These are phyloP conservation scores for Pseudoatta argentina DNA, from an alignment of 1,140 invertebrate genomes.

Conservation along the genomic window DNA sequence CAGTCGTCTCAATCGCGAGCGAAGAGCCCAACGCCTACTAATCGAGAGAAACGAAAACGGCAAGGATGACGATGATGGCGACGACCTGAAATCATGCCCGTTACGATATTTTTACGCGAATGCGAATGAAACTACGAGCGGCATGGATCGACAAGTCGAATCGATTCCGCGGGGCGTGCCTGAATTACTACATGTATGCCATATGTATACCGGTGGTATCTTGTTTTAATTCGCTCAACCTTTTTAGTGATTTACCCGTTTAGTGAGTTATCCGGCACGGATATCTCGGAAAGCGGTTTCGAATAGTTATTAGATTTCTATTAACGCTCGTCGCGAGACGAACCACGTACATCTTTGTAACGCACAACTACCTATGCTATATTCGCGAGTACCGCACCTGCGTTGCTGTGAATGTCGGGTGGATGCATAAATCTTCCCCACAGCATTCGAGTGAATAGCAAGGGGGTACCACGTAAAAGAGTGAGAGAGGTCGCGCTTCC, in stretches of 20 bases:
- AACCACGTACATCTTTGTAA: conserved; percentile 18
- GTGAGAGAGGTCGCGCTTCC: conserved; percentile 63
- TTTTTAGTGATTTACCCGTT: conserved; percentile 29
- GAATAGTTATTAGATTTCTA: conserved; percentile 53
- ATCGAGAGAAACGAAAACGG: conserved; percentile 25
- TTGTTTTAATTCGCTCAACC: conserved; percentile 24
- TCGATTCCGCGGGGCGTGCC: not conserved
- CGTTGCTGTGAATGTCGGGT: conserved; percentile 50
- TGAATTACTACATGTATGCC: too few species aligned
- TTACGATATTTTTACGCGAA: conserved; percentile 24
- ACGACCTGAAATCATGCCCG: conserved; percentile 4
- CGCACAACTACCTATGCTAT: not conserved
- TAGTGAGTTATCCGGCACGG: not conserved
- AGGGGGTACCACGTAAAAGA: conserved; percentile 39
- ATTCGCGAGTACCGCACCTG: conserved; percentile 32
- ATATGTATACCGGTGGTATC: not conserved
- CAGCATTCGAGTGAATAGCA: conserved; percentile 65
- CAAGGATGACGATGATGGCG: conserved; percentile 7
- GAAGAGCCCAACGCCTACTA: conserved; percentile 46
- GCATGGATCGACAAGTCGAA: too few species aligned
- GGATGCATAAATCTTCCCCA: conserved; percentile 73
- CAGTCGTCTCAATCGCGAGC: conserved; percentile 40
- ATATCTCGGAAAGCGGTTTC: conserved; percentile 29
- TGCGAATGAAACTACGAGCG: not conserved
- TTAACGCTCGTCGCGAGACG: not conserved